A percentile compares a stretch with the other conserved stretches of the same genome.
phyloP scores from a whole-genome alignment of 2,888 invertebrate species.

The Schizaphis graminum region DNA sequence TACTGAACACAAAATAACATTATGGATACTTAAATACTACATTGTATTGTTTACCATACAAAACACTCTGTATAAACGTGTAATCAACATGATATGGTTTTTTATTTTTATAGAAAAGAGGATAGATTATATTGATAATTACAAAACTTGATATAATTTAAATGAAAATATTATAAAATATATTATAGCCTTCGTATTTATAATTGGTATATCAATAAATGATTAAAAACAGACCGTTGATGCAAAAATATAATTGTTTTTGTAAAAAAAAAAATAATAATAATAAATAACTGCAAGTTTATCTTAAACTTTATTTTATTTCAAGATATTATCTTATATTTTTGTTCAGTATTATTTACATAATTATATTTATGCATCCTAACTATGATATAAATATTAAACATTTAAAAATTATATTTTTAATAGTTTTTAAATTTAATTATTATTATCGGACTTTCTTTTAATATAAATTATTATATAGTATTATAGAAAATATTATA shows the following conservation, averaged over 20 bases:
- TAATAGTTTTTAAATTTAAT: background rate
- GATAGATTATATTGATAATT: background rate
- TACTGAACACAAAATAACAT: background rate
- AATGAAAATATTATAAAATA: background rate
- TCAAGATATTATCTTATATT: background rate
- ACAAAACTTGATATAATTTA: background rate
- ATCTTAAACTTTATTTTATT: background rate
- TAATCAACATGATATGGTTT: background rate
- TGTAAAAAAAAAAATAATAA: background rate
- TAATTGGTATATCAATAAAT: background rate
- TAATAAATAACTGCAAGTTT: background rate
- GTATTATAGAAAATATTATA: too few species aligned
- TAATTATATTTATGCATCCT: background rate
- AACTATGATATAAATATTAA: background rate
- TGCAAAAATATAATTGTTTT: background rate
- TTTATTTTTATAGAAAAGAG: background rate
- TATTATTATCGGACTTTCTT: background rate
- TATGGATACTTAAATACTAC: background rate
- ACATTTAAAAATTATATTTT: background rate
- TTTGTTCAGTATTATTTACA: background rate
- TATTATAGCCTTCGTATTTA: background rate
- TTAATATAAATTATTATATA: too few species aligned
- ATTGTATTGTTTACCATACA: background rate
- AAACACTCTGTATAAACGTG: background rate
- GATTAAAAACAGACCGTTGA: background rate